A percentile compares a stretch with the other conserved stretches of the same genome.
phyloP scores from a whole-genome alignment of 2,113 vertebrate genomes.

The Onychostruthus taczanowskii region DNA sequence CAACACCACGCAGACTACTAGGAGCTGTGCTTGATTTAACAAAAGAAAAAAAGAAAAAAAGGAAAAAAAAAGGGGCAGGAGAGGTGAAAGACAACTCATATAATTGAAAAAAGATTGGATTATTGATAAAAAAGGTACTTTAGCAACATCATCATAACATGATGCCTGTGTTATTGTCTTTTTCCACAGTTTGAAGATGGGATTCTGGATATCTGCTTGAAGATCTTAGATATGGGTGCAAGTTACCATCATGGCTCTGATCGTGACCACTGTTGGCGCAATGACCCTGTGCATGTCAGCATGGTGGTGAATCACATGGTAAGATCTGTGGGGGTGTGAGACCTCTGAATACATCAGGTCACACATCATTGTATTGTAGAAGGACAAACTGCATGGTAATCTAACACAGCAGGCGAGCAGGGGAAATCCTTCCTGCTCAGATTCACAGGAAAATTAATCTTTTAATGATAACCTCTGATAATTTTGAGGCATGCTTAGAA shows the following conservation, averaged over 20 bases:
- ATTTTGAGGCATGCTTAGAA: not conserved
- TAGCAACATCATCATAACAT: not conserved
- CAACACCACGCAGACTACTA: not conserved
- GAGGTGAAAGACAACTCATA: not conserved
- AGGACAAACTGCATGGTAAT: not conserved
- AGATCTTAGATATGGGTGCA: constrained; percentile 51
- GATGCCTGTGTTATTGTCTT: not conserved
- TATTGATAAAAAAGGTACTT: not conserved
- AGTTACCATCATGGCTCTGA: constrained; percentile 45
- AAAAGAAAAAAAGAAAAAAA: not conserved
- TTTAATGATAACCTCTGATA: not conserved
- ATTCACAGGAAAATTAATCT: not conserved
- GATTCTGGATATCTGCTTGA: constrained; percentile 60
- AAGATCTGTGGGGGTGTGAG: not conserved
- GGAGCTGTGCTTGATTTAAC: not conserved
- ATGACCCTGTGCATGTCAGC: constrained; percentile 52
- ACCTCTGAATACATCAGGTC: not conserved
- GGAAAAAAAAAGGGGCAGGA: not conserved
- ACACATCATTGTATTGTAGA: not conserved
- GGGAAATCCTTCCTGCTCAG: not conserved
- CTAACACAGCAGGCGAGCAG: not conserved
- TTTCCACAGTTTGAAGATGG: constrained; percentile 60
- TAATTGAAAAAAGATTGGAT: not conserved
- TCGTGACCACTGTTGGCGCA: constrained; percentile 47
- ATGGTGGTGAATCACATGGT: constrained; percentile 62